Evolutionary conservation across 2,113 vertebrate species (phyloP).

Genomic region (Osmerus eperlanus): DNA sequence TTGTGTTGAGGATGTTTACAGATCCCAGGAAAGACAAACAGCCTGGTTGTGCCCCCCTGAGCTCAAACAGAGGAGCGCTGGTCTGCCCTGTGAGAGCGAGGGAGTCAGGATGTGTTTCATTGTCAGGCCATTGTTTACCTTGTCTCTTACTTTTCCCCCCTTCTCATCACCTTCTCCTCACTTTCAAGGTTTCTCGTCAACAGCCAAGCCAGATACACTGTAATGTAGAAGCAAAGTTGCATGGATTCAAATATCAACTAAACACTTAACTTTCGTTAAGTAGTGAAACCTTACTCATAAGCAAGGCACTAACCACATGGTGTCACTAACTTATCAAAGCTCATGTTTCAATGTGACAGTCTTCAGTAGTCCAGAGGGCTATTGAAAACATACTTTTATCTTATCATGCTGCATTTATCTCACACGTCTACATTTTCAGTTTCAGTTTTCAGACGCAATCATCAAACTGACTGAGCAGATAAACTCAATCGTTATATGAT

Average conservation of each 20-base stretch:
- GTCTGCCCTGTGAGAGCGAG: conserved; percentile 23
- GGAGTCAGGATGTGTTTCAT: conserved; percentile 54
- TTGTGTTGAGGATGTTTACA: conserved; percentile 78
- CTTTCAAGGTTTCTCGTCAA: conserved; percentile 41
- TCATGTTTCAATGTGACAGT: background rate
- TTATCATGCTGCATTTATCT: no score
- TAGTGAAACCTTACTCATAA: background rate
- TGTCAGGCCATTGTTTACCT: conserved; percentile 53
- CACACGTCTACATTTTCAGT: no score
- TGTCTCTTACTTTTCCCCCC: conserved; percentile 27
- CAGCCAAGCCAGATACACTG: background rate
- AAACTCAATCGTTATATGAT: no score
- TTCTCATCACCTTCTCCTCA: conserved; percentile 21
- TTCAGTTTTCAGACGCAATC: no score
- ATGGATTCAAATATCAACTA: background rate
- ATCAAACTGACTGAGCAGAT: no score
- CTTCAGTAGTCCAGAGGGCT: background rate
- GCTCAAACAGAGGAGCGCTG: conserved; percentile 59
- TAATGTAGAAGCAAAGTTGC: no score
- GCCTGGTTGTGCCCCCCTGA: conserved; percentile 55
- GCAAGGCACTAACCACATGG: conserved; percentile 53
- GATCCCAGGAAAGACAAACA: conserved; percentile 76
- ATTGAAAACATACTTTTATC: no score
- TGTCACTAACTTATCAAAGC: conserved; percentile 53
- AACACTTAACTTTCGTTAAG: background rate